These are phyloP conservation scores for Agonopterix alstromeriana DNA, from an alignment of 2,888 invertebrate genomes.

Conservation along the genomic window DNA sequence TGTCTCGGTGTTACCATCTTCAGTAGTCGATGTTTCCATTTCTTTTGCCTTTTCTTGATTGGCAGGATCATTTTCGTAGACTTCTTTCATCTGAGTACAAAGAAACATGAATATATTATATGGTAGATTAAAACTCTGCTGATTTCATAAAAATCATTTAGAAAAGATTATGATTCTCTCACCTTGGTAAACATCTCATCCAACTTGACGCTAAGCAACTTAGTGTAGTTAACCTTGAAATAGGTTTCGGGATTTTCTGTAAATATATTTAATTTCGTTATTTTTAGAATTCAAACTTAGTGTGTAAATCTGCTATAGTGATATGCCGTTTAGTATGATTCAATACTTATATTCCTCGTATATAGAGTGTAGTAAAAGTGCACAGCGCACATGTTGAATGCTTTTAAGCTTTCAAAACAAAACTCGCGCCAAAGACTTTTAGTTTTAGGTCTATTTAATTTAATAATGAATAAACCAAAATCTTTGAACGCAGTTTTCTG, in stretches of 20 bases:
- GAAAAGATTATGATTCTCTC: slow-evolving; percentile 5
- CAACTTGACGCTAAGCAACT: slow-evolving; percentile 19
- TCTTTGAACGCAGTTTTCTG: not conserved
- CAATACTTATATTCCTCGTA: too few relatives aligned
- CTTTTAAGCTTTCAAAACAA: not conserved
- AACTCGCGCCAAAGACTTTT: not conserved
- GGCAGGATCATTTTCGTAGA: not conserved
- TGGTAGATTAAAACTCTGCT: too few relatives aligned
- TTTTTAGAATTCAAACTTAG: too few relatives aligned
- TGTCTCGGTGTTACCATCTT: not conserved
- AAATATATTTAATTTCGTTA: not conserved
- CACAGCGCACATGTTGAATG: too few relatives aligned
- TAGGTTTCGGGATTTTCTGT: slow-evolving; percentile 24
- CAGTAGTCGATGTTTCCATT: not conserved
- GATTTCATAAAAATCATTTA: not conserved
- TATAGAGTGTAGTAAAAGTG: too few relatives aligned
- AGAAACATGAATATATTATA: not conserved
- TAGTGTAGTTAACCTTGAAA: slow-evolving; percentile 26
- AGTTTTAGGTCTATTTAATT: not conserved
- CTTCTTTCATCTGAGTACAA: not conserved
- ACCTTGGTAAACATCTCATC: slow-evolving; percentile 32
- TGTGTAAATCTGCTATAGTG: too few relatives aligned
- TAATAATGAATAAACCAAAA: not conserved
- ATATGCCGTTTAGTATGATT: too few relatives aligned
- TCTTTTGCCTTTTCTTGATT: not conserved